Evolutionary conservation across 2,113 vertebrate species (phyloP).

Genomic region (Python bivittatus): DNA sequence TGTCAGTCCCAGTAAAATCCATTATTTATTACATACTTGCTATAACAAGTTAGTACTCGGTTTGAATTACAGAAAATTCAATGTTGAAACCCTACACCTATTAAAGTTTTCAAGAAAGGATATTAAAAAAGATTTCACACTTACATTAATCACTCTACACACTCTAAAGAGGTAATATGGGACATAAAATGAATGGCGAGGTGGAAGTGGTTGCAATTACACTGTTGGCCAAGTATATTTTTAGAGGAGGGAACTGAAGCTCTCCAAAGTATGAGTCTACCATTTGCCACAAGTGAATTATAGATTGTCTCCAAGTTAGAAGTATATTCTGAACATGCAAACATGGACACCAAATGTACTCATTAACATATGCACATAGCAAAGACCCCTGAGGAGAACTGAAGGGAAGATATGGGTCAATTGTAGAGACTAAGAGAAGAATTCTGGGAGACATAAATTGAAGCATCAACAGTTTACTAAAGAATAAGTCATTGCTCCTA

Average conservation of each 20-base stretch:
- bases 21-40: slow-evolving; percentile 41
- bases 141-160: slow-evolving; percentile 42
- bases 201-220: neutral
- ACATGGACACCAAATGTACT: slow-evolving; percentile 8
- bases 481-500: slow-evolving; percentile 49
- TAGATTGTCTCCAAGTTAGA: slow-evolving; percentile 11
- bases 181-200: neutral
- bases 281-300: neutral
- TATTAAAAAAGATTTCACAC: slow-evolving; percentile 55
- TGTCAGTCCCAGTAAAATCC: slow-evolving; percentile 41
- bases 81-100: slow-evolving; percentile 29
- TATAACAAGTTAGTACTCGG: slow-evolving; percentile 53
- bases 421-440: slow-evolving; percentile 40
- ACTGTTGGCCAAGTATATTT: slow-evolving; percentile 12
- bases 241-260: slow-evolving; percentile 19
- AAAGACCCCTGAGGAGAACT: slow-evolving; percentile 40
- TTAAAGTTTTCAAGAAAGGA: slow-evolving; percentile 61
- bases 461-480: slow-evolving; percentile 38
- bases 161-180: slow-evolving; percentile 34
- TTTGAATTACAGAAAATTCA: slow-evolving; percentile 43
- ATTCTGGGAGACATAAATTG: slow-evolving; percentile 32
- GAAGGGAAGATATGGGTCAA: slow-evolving; percentile 34
- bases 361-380: slow-evolving; percentile 38
- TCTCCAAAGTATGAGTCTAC: neutral
- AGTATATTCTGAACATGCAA: neutral